These are phyloP conservation scores for Athene cunicularia DNA, from an alignment of 2,113 vertebrate genomes.

Conservation along the genomic window DNA sequence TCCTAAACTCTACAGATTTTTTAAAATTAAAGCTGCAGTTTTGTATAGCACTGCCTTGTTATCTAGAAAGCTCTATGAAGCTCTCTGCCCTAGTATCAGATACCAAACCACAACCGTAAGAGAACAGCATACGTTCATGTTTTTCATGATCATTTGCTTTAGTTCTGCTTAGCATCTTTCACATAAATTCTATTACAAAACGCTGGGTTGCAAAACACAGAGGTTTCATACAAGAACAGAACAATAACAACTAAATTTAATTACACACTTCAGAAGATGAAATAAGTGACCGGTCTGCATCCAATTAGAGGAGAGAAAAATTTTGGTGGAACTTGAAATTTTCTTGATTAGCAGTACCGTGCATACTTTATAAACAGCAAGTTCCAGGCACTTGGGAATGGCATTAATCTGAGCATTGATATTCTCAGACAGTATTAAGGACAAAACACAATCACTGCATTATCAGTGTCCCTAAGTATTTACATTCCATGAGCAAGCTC, in stretches of 20 bases:
- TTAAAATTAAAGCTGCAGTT: not conserved
- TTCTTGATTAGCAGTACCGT: not conserved
- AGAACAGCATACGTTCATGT: not conserved
- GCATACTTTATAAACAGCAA: not conserved
- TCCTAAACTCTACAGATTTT: not conserved
- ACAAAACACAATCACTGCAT: not conserved
- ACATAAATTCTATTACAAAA: slow-evolving; percentile 43
- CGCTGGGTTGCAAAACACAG: slow-evolving; percentile 17
- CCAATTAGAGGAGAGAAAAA: not conserved
- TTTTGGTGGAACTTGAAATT: not conserved
- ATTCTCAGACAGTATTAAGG: not conserved
- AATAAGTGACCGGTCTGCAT: slow-evolving; percentile 10
- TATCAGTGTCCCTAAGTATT: not conserved
- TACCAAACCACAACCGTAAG: not conserved
- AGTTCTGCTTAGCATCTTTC: not conserved
- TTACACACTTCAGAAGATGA: not conserved
- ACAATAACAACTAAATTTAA: slow-evolving; percentile 7
- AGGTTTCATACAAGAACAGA: slow-evolving; percentile 1
- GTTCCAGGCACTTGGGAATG: not conserved
- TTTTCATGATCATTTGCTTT: not conserved
- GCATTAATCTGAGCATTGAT: not conserved
- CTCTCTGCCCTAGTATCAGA: not conserved
- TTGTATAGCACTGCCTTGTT: not conserved
- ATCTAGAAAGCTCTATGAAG: not conserved
- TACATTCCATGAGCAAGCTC: not conserved